A percentile compares a stretch with the other conserved stretches of the same genome.
Evolutionary conservation across 2,888 invertebrate genomes (phyloP).

Genomic region (Melanostoma scalare): DNA sequence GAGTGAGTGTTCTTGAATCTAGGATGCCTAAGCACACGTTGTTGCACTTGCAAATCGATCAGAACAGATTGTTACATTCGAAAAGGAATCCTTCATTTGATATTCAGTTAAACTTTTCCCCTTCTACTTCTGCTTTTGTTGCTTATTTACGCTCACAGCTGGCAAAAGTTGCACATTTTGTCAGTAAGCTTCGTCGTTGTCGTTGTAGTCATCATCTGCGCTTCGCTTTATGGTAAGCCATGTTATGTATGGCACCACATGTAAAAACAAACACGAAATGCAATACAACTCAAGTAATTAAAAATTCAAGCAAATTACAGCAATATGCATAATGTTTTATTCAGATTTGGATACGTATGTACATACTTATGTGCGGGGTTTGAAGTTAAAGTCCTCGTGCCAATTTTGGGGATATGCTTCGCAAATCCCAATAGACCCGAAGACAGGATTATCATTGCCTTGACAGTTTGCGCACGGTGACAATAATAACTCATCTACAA

Average conservation of each 20-base stretch:
- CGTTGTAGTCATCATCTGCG: background rate
- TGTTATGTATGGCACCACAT: slow-evolving; percentile 16
- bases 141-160: slow-evolving; percentile 56
- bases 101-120: slow-evolving; percentile 21
- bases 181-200: slow-evolving; percentile 32
- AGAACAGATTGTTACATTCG: slow-evolving; percentile 7
- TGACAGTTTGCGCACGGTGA: slow-evolving; percentile 61
- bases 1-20: background rate
- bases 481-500: slow-evolving; percentile 57
- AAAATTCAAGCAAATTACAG: slow-evolving; percentile 54
- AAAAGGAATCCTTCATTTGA: slow-evolving; percentile 23
- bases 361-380: background rate
- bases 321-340: slow-evolving; percentile 33
- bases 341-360: background rate
- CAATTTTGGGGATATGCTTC: slow-evolving; percentile 32
- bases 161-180: slow-evolving; percentile 62
- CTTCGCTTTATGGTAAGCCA: slow-evolving; percentile 14
- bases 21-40: slow-evolving; percentile 29
- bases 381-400: slow-evolving; percentile 19
- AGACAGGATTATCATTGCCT: slow-evolving; percentile 67
- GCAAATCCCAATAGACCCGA: slow-evolving; percentile 44
- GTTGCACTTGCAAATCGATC: slow-evolving; percentile 40
- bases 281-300: slow-evolving; percentile 62
- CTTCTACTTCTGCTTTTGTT: background rate
- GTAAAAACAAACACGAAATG: slow-evolving; percentile 34